Percentiles rank a stretch among this genome's conserved stretches.
Evolutionary conservation across 2,888 invertebrate genomes (phyloP).

Genomic region (Papilio protenor): DNA sequence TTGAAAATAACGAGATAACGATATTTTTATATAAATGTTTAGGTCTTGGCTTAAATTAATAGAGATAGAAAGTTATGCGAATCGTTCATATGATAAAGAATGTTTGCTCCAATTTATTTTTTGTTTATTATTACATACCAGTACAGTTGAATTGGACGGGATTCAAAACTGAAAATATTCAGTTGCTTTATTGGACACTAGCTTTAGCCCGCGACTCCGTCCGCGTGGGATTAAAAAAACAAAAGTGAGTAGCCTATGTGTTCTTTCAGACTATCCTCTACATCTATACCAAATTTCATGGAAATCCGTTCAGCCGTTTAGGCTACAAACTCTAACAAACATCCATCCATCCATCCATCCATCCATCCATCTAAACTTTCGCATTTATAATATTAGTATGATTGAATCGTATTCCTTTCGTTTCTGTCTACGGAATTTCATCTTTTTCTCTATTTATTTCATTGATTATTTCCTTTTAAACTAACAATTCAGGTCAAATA

Average conservation of each 20-base stretch:
- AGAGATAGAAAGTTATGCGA: background rate
- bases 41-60: background rate
- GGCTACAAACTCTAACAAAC: too few species aligned
- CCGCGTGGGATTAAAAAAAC: too few species aligned
- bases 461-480: background rate
- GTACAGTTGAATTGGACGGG: background rate
- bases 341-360: too few species aligned
- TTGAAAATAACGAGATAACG: background rate
- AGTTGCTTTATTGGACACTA: background rate
- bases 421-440: background rate
- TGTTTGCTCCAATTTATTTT: background rate
- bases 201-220: too few species aligned
- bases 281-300: too few species aligned
- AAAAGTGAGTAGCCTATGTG: too few species aligned
- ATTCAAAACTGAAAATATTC: constrained; percentile 15
- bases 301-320: too few species aligned
- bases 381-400: too few species aligned
- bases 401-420: background rate
- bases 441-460: too few species aligned
- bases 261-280: too few species aligned
- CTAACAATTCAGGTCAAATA: background rate
- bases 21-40: background rate
- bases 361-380: too few species aligned
- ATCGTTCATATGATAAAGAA: background rate
- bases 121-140: background rate